Evolutionary conservation across 2,888 invertebrate species (phyloP).

Genomic region (Hemithea aestivaria): DNA sequence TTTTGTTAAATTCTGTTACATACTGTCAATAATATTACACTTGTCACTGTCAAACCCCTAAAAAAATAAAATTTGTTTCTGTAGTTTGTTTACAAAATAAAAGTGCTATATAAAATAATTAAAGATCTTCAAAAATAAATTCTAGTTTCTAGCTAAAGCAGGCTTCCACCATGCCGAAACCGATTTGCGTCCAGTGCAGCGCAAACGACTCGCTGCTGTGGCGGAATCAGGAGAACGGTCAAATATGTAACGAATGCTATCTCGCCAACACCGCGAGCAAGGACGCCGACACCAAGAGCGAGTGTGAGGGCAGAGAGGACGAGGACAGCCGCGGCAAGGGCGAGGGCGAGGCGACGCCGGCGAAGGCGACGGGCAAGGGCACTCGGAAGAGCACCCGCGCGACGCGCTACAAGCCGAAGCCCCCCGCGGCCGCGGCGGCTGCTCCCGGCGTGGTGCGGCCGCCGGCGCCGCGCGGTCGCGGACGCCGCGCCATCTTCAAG

Average conservation of each 20-base stretch:
- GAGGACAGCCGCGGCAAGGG: slow-evolving; percentile 53
- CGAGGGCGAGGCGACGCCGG: slow-evolving; percentile 61
- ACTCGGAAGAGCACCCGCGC: slow-evolving; percentile 81
- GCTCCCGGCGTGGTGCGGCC: slow-evolving; percentile 71
- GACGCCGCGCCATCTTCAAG: slow-evolving; percentile 88
- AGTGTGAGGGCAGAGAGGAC: slow-evolving; percentile 53
- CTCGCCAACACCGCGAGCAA: slow-evolving; percentile 62
- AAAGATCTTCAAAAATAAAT: too few species aligned
- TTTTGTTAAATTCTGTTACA: too few species aligned
- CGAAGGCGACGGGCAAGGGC: slow-evolving; percentile 71
- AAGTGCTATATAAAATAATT: too few species aligned
- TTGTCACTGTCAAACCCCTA: too few species aligned
- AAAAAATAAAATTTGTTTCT: too few species aligned
- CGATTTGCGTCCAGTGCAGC: slow-evolving; percentile 85
- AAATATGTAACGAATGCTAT: slow-evolving; percentile 87
- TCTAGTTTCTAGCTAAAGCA: background rate
- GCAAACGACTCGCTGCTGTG: slow-evolving; percentile 85
- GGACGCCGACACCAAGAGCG: slow-evolving; percentile 49
- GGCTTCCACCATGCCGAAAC: slow-evolving; percentile 69
- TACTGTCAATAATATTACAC: too few species aligned
- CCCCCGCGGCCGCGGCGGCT: slow-evolving; percentile 84
- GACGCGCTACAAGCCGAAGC: slow-evolving; percentile 75
- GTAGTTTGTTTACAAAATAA: slow-evolving; percentile 28
- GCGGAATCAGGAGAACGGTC: slow-evolving; percentile 86
- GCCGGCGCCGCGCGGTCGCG: slow-evolving; percentile 84